Evolutionary conservation across 2,113 vertebrate genomes (phyloP), one percentile per base, ranked within the genome.

Genomic region (Monopterus albus): DNA sequence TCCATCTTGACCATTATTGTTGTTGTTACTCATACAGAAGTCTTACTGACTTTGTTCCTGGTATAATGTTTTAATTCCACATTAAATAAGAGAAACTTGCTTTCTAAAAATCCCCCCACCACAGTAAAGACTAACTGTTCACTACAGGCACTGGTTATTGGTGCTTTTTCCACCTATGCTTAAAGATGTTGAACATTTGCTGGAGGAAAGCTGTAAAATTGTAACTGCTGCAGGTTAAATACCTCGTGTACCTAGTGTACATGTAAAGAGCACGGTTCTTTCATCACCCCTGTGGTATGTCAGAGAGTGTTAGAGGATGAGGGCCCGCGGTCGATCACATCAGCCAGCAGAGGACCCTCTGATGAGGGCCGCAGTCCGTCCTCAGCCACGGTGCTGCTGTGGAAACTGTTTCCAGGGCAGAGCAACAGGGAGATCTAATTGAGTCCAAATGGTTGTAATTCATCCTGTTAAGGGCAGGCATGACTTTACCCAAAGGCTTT

Each of bases 401-500:
- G 71, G 85, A 67, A 80, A 81, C 71, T 1, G 76, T 82, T 66
- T 23, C 73, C 68, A 29, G 33, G 38, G 0, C 6, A 29, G 58
- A 68, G 70, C 20, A n/a, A 53, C 26, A n/a, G n/a, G n/a, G 45
- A 28, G 47, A 9, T 38, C 10, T 76, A 73, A 84, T 74, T 63
- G 61, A 72, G 68, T 71, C 78, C 81, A 81, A 85, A 79, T 79
- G 83, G 60, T 64, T 25, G 45, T 45, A 76, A 78, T 73, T 81
- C 51, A 72, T 38, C 0, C 13, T 38, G 62, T 73, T 65, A 49
- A 72, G 35, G 39, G 10, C 7, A 18, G 42, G 42, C 38, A n/a
- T 26, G 66, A 52, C 47, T 61, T 56, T 33, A 45, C 31, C 46
- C 21, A 0, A n/a, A 47, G 63, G 31, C 46, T 20, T 28, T 46